phyloP scores from a whole-genome alignment of 2,113 vertebrate genomes.

The Dicaeum eximium region DNA sequence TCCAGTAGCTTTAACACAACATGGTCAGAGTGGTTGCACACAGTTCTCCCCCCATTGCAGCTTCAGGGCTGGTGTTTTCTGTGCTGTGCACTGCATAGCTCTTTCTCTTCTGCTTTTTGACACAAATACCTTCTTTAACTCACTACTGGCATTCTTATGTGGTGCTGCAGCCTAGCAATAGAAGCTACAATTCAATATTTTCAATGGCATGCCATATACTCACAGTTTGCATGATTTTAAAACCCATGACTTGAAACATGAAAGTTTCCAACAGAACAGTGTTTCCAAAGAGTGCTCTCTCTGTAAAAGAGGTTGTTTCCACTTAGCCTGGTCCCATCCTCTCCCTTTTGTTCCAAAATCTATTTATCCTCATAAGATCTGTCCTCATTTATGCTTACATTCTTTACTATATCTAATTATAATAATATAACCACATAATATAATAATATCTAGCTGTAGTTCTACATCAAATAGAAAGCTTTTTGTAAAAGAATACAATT shows the following conservation, averaged over 20 bases:
- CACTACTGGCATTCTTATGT: background rate
- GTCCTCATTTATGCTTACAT: background rate
- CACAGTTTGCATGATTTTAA: background rate
- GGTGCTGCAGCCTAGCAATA: background rate
- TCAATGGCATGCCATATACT: background rate
- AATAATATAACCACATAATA: background rate
- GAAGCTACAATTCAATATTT: background rate
- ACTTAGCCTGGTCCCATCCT: background rate
- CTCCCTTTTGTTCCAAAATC: background rate
- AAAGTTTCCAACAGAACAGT: background rate
- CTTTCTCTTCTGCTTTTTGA: background rate
- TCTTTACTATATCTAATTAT: background rate
- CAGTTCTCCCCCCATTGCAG: background rate
- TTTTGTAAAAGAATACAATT: background rate
- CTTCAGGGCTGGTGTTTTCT: background rate
- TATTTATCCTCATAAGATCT: background rate
- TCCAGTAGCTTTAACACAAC: background rate
- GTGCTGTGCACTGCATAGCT: accelerated
- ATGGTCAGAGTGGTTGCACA: background rate
- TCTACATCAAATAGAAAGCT: background rate
- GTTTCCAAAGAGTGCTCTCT: background rate
- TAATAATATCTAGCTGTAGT: background rate
- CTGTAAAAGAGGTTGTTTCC: background rate
- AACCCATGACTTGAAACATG: background rate
- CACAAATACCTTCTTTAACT: background rate